Conservation (phyloP, 2,113 vertebrate genomes). For the Crotalus horridus region DNA sequence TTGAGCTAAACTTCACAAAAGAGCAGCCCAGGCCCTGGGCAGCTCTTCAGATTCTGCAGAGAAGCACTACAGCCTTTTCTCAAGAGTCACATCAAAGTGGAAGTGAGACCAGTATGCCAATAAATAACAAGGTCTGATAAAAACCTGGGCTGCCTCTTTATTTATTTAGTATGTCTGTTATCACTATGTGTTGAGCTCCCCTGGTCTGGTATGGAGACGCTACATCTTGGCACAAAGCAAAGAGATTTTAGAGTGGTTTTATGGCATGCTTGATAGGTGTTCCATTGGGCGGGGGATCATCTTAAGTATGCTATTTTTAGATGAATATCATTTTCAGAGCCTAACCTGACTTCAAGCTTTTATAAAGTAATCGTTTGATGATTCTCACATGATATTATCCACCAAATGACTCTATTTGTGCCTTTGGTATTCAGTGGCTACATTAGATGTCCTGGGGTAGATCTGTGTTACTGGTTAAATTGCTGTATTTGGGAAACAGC, state of each 20-base stretch:
- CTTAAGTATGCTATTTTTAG: conserved; percentile 10
- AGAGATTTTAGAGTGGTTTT: neutral
- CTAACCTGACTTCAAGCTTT: neutral
- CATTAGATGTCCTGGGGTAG: neutral
- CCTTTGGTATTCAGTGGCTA: neutral
- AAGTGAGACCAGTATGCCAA: neutral
- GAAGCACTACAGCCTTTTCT: neutral
- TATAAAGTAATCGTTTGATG: conserved; percentile 3
- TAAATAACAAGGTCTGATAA: conserved; percentile 25
- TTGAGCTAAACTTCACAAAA: conserved; percentile 5
- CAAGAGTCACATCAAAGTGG: neutral
- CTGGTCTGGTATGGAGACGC: neutral
- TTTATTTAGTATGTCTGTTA: neutral
- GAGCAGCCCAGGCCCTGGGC: neutral
- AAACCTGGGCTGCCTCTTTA: neutral
- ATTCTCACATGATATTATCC: neutral
- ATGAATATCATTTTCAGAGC: neutral
- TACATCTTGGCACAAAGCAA: neutral
- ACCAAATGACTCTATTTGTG: conserved; percentile 4
- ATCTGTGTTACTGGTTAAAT: neutral
- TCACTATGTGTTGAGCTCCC: neutral
- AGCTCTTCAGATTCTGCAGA: conserved; percentile 21
- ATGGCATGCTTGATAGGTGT: conserved; percentile 14
- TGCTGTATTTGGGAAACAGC: too few species aligned
- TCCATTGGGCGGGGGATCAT: neutral